phyloP scores from a whole-genome alignment of 2,113 vertebrate species.

The Laterallus jamaicensis region DNA sequence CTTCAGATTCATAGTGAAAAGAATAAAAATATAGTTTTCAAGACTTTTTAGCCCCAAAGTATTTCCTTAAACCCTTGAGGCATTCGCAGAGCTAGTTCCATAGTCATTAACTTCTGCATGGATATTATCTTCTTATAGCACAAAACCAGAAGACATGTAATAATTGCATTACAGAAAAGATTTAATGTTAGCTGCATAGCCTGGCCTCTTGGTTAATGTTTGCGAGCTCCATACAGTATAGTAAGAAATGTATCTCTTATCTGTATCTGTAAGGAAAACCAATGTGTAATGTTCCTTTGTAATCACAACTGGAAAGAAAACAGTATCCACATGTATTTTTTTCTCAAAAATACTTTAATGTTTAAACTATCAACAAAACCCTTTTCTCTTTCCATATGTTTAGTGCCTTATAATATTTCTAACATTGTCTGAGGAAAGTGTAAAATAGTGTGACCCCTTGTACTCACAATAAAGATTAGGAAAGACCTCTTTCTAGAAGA shows the following conservation, averaged over 20 bases:
- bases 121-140: not conserved
- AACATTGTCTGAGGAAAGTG: not conserved
- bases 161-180: not conserved
- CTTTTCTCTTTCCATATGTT: not conserved
- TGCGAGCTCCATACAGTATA: not conserved
- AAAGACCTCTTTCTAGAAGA: not conserved
- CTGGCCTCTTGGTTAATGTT: not conserved
- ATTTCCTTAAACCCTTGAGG: not conserved
- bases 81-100: not conserved
- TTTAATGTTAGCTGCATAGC: not conserved
- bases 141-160: not conserved
- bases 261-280: not conserved
- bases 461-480: not conserved
- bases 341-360: not conserved
- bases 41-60: not conserved
- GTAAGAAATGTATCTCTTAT: not conserved
- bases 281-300: not conserved
- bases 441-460: not conserved
- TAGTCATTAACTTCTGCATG: not conserved
- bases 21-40: not conserved
- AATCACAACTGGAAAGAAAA: not conserved
- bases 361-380: not conserved
- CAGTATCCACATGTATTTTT: not conserved
- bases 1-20: not conserved
- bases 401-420: not conserved